Conservation (phyloP, 2,113 vertebrate genomes). For the Orthonyx spaldingii region DNA sequence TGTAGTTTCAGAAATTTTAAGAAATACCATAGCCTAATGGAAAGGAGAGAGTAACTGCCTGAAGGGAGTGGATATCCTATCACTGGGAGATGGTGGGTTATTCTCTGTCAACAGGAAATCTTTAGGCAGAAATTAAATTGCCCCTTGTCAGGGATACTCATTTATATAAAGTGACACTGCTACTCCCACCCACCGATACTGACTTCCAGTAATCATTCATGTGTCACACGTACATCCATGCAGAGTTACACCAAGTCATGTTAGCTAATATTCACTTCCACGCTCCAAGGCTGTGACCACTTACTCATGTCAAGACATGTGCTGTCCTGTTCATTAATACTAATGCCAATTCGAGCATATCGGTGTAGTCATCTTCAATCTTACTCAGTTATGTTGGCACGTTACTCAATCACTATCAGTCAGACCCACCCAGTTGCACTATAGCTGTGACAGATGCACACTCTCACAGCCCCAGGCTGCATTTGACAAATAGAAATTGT, state of each 20-base stretch:
- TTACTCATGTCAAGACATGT: slow-evolving; percentile 53
- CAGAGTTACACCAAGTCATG: background rate
- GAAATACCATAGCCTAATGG: background rate
- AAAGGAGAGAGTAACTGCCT: background rate
- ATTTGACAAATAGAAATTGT: background rate
- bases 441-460: background rate
- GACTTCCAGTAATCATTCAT: slow-evolving; percentile 36
- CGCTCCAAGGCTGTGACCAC: slow-evolving; percentile 7
- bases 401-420: slow-evolving; percentile 39
- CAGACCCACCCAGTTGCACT: slow-evolving; percentile 38
- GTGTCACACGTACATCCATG: background rate
- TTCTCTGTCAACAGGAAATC: slow-evolving; percentile 28
- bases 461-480: background rate
- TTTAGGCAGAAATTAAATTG: slow-evolving; percentile 30
- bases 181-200: slow-evolving; percentile 31
- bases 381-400: slow-evolving; percentile 40
- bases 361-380: slow-evolving; percentile 28
- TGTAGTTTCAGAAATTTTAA: background rate
- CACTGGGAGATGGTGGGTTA: background rate
- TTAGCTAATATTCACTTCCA: slow-evolving; percentile 33
- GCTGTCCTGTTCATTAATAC: slow-evolving; percentile 58
- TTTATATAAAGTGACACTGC: slow-evolving; percentile 45
- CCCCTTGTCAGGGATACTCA: slow-evolving; percentile 7
- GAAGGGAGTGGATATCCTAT: background rate
- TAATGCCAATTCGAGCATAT: slow-evolving; percentile 51